These are phyloP conservation scores for Pelmatolapia mariae DNA, from an alignment of 2,113 vertebrate species.

Conservation along the genomic window DNA sequence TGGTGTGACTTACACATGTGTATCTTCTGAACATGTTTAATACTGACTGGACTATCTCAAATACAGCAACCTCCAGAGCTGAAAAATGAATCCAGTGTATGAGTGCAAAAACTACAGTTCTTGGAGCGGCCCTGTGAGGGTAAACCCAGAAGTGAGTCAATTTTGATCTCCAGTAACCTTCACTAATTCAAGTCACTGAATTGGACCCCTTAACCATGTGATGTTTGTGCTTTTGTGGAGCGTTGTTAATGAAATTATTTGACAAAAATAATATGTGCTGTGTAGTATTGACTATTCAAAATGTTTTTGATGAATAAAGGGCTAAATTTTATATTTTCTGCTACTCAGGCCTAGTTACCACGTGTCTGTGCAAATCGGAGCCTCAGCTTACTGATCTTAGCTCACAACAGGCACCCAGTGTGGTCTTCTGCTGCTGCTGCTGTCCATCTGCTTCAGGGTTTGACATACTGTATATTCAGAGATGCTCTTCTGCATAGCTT, in stretches of 20 bases:
- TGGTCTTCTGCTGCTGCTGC: not conserved
- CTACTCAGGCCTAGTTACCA: not conserved
- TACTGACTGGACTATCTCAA: not conserved
- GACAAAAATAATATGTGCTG: not conserved
- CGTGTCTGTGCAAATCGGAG: not conserved
- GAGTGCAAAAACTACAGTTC: not conserved
- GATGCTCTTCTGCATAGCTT: not conserved
- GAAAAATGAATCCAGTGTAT: not conserved
- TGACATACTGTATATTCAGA: not conserved
- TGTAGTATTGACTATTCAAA: not conserved
- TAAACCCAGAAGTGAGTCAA: not conserved
- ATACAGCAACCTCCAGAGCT: not conserved
- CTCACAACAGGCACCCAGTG: not conserved
- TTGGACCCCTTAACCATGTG: not conserved
- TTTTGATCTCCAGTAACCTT: not conserved
- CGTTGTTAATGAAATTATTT: not conserved
- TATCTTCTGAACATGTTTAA: not conserved
- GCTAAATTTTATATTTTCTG: not conserved
- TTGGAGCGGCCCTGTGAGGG: not conserved
- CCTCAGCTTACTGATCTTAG: not conserved
- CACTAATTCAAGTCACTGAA: not conserved
- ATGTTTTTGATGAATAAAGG: not conserved
- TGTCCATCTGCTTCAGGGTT: not conserved
- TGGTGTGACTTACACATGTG: not conserved
- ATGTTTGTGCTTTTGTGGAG: not conserved